A percentile compares a stretch with the other conserved stretches of the same genome.
Conservation (phyloP, 2,797 vertebrate species). For the Danio tinwini region DNA sequence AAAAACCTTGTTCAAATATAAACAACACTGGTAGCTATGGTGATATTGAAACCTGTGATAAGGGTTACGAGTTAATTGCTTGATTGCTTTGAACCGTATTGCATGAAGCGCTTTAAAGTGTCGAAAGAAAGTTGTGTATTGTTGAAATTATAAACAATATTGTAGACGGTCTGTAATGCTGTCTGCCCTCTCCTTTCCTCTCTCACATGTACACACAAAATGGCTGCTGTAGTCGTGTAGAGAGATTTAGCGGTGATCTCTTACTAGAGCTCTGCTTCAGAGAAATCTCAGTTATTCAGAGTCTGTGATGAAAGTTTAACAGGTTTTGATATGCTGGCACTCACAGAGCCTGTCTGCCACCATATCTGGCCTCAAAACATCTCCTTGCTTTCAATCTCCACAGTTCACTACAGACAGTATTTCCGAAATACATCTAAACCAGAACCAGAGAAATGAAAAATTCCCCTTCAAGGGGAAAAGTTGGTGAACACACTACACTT, state of each 20-base stretch:
- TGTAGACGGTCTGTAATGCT: neutral
- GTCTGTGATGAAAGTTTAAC: slow-evolving; percentile 27
- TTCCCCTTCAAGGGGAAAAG: no score
- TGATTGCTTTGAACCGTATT: slow-evolving; percentile 19
- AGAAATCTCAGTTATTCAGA: neutral
- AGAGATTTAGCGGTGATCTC: neutral
- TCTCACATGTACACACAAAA: slow-evolving; percentile 11
- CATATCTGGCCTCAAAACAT: neutral
- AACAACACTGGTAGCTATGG: slow-evolving; percentile 22
- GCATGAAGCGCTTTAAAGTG: slow-evolving; percentile 10
- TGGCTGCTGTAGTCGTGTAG: neutral
- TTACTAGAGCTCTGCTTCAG: neutral
- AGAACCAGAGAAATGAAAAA: no score
- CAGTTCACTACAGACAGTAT: neutral
- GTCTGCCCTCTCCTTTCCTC: neutral
- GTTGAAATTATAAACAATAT: neutral
- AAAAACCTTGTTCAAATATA: slow-evolving; percentile 33
- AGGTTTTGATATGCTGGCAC: slow-evolving; percentile 21
- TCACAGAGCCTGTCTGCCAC: neutral
- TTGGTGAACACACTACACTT: neutral
- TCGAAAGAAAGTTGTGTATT: neutral
- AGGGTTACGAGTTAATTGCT: slow-evolving; percentile 26
- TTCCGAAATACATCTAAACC: no score
- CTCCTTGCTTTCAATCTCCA: neutral
- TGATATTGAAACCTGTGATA: slow-evolving; percentile 28